A percentile compares a stretch with the other conserved stretches of the same genome.
Conservation (phyloP, 2,888 invertebrate genomes). For the Antheraea yamamai region DNA sequence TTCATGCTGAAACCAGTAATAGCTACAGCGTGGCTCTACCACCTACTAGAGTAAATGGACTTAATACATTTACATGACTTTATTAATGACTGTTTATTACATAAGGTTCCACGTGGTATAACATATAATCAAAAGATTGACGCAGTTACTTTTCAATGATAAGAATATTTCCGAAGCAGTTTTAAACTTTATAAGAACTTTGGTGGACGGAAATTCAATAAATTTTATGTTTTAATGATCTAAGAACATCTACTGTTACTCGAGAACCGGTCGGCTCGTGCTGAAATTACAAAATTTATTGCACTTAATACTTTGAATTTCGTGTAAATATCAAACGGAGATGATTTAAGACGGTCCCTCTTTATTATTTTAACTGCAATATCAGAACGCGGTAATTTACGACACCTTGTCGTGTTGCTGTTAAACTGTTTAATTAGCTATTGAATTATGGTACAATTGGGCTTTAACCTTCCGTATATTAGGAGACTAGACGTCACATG, state of each 20-base stretch:
- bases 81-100: no score
- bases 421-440: slow-evolving; percentile 14
- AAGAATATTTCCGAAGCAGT: neutral
- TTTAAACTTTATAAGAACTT: neutral
- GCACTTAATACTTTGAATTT: slow-evolving; percentile 10
- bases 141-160: neutral
- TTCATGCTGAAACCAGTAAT: no score
- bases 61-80: no score
- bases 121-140: no score
- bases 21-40: no score
- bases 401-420: neutral
- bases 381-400: slow-evolving; percentile 6
- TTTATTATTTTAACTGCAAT: slow-evolving; percentile 13
- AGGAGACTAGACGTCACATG: no score
- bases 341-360: slow-evolving; percentile 14
- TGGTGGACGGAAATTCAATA: neutral
- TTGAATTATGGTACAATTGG: slow-evolving; percentile 10
- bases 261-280: neutral
- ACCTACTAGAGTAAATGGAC: no score
- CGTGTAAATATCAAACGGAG: slow-evolving; percentile 9
- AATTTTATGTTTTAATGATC: neutral
- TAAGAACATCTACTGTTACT: neutral
- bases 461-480: no score
- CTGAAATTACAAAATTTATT: slow-evolving; percentile 10
- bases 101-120: no score